phyloP scores from a whole-genome alignment of 2,113 vertebrate genomes.

The Phasianus colchicus region DNA sequence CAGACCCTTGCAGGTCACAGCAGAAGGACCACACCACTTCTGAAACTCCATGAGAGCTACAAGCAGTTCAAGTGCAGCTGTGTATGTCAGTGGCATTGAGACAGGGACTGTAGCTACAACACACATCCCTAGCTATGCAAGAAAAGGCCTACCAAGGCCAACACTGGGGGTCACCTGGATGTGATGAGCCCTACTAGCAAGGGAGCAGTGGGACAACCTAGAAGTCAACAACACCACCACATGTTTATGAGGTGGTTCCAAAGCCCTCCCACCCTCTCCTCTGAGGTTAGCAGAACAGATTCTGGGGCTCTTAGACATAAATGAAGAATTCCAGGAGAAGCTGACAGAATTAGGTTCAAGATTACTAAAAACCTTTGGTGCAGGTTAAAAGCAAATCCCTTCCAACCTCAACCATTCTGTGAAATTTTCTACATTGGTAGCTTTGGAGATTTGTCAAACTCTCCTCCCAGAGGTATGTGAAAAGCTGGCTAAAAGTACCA shows the following conservation, averaged over 20 bases:
- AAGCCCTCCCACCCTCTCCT: not conserved
- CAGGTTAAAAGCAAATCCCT: not conserved
- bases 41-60: rapidly evolving
- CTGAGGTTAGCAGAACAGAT: not conserved
- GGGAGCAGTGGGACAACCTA: not conserved
- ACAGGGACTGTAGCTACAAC: not conserved
- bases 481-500: not conserved
- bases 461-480: not conserved
- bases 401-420: not conserved
- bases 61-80: not conserved
- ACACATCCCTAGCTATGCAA: not conserved
- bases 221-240: not conserved
- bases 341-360: rapidly evolving
- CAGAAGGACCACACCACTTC: not conserved
- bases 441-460: not conserved
- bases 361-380: not conserved
- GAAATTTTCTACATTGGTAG: not conserved
- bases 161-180: not conserved
- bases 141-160: not conserved
- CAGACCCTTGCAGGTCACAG: not conserved
- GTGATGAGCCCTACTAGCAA: not conserved
- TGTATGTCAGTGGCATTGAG: rapidly evolving
- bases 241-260: not conserved
- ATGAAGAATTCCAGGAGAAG: not conserved
- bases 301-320: not conserved